Conservation (phyloP, 2,113 vertebrate species). For the Hirundichthys speculiger region DNA sequence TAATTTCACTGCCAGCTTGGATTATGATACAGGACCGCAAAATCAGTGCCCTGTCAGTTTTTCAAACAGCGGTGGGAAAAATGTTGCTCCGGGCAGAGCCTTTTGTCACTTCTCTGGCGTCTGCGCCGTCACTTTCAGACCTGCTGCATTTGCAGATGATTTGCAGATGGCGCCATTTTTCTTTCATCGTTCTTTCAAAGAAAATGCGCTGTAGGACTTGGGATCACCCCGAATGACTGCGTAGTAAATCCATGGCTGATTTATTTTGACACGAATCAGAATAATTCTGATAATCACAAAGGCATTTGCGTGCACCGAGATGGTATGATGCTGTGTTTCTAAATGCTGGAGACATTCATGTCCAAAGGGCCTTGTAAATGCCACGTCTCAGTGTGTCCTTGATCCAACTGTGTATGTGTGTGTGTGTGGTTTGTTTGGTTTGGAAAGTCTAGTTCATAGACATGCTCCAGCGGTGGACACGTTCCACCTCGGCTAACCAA, state of each 20-base stretch:
- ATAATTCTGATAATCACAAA: conserved; percentile 14
- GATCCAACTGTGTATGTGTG: conserved; percentile 9
- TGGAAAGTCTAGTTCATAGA: conserved; percentile 50
- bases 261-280: conserved; percentile 26
- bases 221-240: conserved; percentile 7
- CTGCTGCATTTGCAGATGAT: conserved; percentile 8
- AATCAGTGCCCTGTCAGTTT: conserved; percentile 40
- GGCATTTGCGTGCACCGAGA: background rate
- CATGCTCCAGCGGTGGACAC: conserved; percentile 45
- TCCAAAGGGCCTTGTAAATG: conserved; percentile 47
- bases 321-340: conserved; percentile 18
- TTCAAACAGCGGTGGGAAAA: conserved; percentile 21
- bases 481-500: conserved; percentile 62
- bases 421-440: conserved; percentile 31
- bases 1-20: conserved; percentile 42
- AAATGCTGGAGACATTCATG: conserved; percentile 12
- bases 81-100: conserved; percentile 18
- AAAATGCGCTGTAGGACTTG: background rate
- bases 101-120: conserved; percentile 4
- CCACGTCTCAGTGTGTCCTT: conserved; percentile 51
- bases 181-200: conserved; percentile 20
- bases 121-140: conserved; percentile 4
- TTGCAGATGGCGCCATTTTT: conserved; percentile 1
- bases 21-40: conserved; percentile 29
- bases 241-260: background rate